phyloP scores from a whole-genome alignment of 2,797 vertebrate species.

The Poliocrania exsul region DNA sequence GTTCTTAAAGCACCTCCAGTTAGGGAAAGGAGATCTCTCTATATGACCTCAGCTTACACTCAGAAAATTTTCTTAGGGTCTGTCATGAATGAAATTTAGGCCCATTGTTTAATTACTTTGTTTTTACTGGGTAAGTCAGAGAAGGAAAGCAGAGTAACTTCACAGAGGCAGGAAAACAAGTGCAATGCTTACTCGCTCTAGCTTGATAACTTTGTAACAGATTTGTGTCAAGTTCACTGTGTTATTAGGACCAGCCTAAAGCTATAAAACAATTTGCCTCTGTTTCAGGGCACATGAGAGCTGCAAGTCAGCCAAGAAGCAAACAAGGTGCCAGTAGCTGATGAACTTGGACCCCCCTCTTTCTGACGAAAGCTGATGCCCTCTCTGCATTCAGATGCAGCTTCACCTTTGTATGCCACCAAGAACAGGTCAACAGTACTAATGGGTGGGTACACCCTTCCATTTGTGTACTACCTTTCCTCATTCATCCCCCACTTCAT shows the following conservation, averaged over 20 bases:
- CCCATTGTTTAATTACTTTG: neutral
- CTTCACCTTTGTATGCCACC: neutral
- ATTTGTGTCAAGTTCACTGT: neutral
- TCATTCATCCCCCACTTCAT: neutral
- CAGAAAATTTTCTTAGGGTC: neutral
- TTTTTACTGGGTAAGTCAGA: neutral
- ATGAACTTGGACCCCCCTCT: neutral
- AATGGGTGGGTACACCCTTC: neutral
- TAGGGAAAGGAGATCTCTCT: neutral
- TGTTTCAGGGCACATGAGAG: neutral
- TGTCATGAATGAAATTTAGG: neutral
- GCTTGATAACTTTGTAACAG: neutral
- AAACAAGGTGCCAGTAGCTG: neutral
- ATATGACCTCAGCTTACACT: neutral
- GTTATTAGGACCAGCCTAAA: neutral
- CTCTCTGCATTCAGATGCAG: neutral
- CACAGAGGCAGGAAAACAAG: neutral
- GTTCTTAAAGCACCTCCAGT: slow-evolving; percentile 11
- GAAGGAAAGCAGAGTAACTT: neutral
- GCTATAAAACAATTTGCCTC: neutral
- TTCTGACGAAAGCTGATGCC: neutral
- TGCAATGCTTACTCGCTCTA: neutral
- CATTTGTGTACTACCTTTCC: neutral
- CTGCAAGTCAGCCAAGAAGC: neutral
- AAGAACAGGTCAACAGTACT: neutral